These are phyloP conservation scores for Conops quadrifasciatus DNA, from an alignment of 2,888 invertebrate genomes.

Conservation along the genomic window DNA sequence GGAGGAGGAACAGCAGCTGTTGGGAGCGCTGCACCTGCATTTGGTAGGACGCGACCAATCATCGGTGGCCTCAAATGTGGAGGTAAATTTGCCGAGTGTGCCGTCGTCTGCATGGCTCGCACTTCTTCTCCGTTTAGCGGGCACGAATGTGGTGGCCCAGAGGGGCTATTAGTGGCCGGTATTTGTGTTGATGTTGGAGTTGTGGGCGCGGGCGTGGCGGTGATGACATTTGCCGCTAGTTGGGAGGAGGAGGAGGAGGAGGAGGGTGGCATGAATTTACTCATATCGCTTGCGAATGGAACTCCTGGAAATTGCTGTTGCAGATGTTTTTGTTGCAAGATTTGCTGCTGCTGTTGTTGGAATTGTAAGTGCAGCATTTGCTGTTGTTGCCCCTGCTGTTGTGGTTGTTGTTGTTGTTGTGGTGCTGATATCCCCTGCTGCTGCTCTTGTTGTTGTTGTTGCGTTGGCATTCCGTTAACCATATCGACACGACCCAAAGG, in stretches of 20 bases:
- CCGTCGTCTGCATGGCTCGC: slow-evolving; percentile 15
- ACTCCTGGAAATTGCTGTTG: slow-evolving; percentile 39
- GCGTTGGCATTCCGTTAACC: slow-evolving; percentile 50
- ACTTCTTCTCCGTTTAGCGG: slow-evolving; percentile 41
- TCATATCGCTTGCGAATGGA: slow-evolving; percentile 43
- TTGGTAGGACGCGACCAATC: slow-evolving; percentile 46
- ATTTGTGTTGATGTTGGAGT: slow-evolving; percentile 23
- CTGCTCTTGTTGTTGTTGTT: slow-evolving; percentile 35
- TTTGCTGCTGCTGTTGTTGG: slow-evolving; percentile 42
- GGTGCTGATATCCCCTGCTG: slow-evolving; percentile 36
- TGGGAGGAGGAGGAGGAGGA: slow-evolving; percentile 37
- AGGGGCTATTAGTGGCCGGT: slow-evolving; percentile 30
- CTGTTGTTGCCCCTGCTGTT: slow-evolving; percentile 39
- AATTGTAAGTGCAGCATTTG: slow-evolving; percentile 27
- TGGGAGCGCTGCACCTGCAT: slow-evolving; percentile 15
- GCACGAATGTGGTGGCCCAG: slow-evolving; percentile 17
- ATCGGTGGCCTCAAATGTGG: slow-evolving; percentile 51
- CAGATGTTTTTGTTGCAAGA: slow-evolving; percentile 39
- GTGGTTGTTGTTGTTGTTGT: slow-evolving; percentile 41
- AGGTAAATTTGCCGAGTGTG: slow-evolving; percentile 48
- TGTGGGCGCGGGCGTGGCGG: slow-evolving; percentile 23
- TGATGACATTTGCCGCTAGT: slow-evolving; percentile 13
- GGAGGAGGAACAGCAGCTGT: slow-evolving; percentile 28
- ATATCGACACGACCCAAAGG: slow-evolving; percentile 47
- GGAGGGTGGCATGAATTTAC: slow-evolving; percentile 51